Evolutionary conservation across 2,797 vertebrate species (phyloP), one percentile per base, ranked within the genome.

Genomic region (Rhabdomys pumilio): DNA sequence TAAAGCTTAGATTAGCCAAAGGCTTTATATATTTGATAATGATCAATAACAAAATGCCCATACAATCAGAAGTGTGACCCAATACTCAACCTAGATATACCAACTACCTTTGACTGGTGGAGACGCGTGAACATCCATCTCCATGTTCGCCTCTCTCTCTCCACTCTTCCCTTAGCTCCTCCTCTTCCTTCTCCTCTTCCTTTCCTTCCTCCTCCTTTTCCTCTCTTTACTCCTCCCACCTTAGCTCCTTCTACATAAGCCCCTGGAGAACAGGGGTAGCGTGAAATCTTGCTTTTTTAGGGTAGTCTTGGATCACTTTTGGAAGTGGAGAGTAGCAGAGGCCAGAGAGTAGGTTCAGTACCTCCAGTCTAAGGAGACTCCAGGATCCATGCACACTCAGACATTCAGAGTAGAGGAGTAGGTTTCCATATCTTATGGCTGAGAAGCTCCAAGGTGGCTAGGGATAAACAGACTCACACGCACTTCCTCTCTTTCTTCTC

Each of bases 381-480:
- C 75, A 57, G 87, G 47, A 89, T 26, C 63, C 38, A 24, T 1
- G 34, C 57, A 44, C 63, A n/a, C 14, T 31, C 13, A 63, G 31
- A 44, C 24, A 57, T n/a, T 91, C 83, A 72, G 44, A 72, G 38
- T 76, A 10, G 24, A 82, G 31, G 29, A 75, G 29, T 2, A 0
- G 41, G 57, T 34, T 57, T 84, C 65, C 73, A 59, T 90, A 17
- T 77, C 53, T 0, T 22, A 38, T 5, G 10, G 19, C 50, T 20
- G 29, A 92, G 53, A 59, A 82, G 63, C 75, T 91, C 63, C 65
- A 31, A 31, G 57, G 11, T 10, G 20, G 76, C 34, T 12, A 13
- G 63, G 9, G 29, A 22, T 73, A 34, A 12, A n/a, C 77, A 13
- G 4, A 0, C 17, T 69, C 31, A n/a, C 6, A 8, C 0, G 1